Conservation (phyloP, 2,113 vertebrate species). For the Eurystomus gularis region DNA sequence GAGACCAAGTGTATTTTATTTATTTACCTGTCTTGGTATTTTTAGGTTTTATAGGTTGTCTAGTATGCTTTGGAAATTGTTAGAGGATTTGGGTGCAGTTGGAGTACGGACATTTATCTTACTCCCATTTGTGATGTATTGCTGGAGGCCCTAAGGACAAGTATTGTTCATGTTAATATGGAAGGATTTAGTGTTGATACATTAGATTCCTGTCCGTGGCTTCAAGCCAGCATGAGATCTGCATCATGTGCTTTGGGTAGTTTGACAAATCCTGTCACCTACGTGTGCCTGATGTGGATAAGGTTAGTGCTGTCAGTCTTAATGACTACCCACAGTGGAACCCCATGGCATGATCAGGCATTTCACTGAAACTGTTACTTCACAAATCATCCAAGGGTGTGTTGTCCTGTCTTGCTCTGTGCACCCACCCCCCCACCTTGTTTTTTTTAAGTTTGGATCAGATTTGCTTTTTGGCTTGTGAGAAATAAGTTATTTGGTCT, state of each 20-base stretch:
- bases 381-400: not conserved
- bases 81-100: not conserved
- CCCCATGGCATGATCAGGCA: not conserved
- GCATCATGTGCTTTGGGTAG: not conserved
- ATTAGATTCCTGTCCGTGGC: not conserved
- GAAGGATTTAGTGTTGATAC: not conserved
- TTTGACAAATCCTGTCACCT: not conserved
- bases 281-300: not conserved
- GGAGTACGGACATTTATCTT: not conserved
- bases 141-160: not conserved
- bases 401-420: not conserved
- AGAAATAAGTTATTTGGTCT: not conserved
- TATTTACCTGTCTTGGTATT: not conserved
- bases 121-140: not conserved
- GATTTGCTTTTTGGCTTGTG: not conserved
- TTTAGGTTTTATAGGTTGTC: not conserved
- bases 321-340: not conserved
- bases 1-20: not conserved
- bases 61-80: not conserved
- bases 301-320: not conserved
- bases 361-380: not conserved
- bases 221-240: not conserved
- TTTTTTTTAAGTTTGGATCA: fast-evolving
- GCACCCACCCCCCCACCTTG: fast-evolving
- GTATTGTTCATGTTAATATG: not conserved